phyloP scores from a whole-genome alignment of 2,888 invertebrate genomes.

The Clanis bilineata region DNA sequence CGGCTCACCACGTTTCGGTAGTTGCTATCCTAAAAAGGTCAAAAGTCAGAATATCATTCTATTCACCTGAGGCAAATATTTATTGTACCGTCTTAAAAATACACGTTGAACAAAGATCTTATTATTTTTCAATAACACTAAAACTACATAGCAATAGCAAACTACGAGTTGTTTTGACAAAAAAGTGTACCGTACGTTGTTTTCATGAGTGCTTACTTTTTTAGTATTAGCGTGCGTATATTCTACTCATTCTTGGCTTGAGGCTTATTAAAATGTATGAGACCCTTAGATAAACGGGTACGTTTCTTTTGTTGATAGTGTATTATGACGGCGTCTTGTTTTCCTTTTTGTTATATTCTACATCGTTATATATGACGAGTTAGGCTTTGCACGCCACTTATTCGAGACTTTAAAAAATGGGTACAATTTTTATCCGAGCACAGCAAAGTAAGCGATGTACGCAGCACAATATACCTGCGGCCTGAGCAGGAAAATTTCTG shows the following conservation, averaged over 20 bases:
- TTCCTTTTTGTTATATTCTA: too few relatives aligned
- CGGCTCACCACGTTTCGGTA: too few relatives aligned
- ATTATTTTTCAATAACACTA: background rate
- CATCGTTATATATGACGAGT: too few relatives aligned
- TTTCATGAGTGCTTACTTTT: background rate
- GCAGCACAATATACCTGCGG: too few relatives aligned
- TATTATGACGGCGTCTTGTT: background rate
- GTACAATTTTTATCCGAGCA: too few relatives aligned
- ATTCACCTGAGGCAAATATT: background rate
- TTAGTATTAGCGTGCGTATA: background rate
- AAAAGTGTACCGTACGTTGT: background rate
- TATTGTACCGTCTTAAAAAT: background rate
- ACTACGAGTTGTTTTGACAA: background rate
- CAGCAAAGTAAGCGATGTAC: too few relatives aligned
- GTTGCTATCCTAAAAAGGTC: too few relatives aligned
- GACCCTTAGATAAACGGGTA: background rate
- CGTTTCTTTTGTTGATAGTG: background rate
- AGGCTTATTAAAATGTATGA: slow-evolving; percentile 3
- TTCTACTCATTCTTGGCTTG: background rate
- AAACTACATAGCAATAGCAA: background rate
- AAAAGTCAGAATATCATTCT: background rate
- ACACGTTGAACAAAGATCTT: background rate
- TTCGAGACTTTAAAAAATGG: too few relatives aligned
- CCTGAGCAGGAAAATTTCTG: too few relatives aligned
- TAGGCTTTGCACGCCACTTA: too few relatives aligned